Evolutionary conservation across 2,113 vertebrate species (phyloP).

Genomic region (Hylia prasina): DNA sequence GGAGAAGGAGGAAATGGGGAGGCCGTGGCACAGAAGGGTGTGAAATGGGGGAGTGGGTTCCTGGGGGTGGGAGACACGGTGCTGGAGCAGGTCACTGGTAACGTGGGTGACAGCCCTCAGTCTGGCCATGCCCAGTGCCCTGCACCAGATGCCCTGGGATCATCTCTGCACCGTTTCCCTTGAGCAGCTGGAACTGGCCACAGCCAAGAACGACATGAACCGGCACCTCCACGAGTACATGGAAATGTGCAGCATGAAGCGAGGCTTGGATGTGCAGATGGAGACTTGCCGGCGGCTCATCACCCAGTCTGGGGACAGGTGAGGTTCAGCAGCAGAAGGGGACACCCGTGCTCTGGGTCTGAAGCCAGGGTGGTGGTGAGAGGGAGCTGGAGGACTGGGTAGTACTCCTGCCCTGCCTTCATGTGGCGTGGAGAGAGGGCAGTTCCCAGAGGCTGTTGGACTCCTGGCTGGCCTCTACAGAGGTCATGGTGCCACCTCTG

Average conservation of each 20-base stretch:
- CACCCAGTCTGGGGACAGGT: constrained; percentile 92
- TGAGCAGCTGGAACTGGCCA: constrained; percentile 88
- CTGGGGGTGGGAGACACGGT: neutral
- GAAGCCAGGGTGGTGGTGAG: neutral
- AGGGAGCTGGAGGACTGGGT: neutral
- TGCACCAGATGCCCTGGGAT: neutral
- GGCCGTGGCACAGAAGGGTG: neutral
- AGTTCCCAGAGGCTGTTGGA: neutral
- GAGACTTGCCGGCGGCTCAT: constrained; percentile 95
- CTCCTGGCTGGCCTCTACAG: neutral
- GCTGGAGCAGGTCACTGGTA: neutral
- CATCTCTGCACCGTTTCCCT: neutral
- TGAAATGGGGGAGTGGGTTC: neutral
- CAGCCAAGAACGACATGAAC: constrained; percentile 97
- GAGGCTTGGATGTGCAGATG: constrained; percentile 97
- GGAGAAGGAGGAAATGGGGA: neutral
- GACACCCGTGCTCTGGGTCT: accelerated
- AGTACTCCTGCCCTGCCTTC: neutral
- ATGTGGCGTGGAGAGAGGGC: neutral
- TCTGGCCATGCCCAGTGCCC: neutral
- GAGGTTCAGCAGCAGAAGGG: neutral
- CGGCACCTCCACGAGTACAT: constrained; percentile 97
- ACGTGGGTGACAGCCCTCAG: neutral
- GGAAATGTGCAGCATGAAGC: constrained; percentile 99
- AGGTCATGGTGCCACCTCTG: neutral